phyloP scores from a whole-genome alignment of 2,113 vertebrate species.

The Fulmarus glacialis region DNA sequence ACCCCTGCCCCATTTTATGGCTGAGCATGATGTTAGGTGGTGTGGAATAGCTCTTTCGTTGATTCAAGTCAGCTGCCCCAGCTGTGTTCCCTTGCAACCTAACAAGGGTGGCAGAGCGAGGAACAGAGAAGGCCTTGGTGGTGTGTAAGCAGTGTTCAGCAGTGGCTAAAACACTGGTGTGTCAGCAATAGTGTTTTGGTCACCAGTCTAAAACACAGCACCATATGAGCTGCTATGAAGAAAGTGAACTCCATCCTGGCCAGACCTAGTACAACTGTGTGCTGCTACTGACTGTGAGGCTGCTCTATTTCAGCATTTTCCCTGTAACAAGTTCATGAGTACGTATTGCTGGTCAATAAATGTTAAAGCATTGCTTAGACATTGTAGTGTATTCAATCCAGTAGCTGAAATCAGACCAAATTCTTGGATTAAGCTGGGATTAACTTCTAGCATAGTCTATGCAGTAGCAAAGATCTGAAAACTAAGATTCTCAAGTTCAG shows the following conservation, averaged over 20 bases:
- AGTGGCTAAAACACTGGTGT: not conserved
- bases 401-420: not conserved
- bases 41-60: not conserved
- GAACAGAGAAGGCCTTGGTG: not conserved
- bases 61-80: not conserved
- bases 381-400: not conserved
- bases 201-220: not conserved
- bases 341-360: not conserved
- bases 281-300: not conserved
- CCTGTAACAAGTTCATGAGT: too few species aligned
- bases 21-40: not conserved
- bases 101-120: not conserved
- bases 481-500: not conserved
- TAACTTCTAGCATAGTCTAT: not conserved
- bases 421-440: not conserved
- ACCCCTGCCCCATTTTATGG: not conserved
- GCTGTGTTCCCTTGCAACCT: not conserved
- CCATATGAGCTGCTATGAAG: not conserved
- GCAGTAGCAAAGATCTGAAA: not conserved
- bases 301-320: not conserved
- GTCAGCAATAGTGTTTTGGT: not conserved
- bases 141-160: not conserved
- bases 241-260: not conserved
- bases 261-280: not conserved
- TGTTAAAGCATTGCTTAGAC: not conserved